Evolutionary conservation across 2,797 vertebrate genomes (phyloP).

Genomic region (Tragopan temminckii): DNA sequence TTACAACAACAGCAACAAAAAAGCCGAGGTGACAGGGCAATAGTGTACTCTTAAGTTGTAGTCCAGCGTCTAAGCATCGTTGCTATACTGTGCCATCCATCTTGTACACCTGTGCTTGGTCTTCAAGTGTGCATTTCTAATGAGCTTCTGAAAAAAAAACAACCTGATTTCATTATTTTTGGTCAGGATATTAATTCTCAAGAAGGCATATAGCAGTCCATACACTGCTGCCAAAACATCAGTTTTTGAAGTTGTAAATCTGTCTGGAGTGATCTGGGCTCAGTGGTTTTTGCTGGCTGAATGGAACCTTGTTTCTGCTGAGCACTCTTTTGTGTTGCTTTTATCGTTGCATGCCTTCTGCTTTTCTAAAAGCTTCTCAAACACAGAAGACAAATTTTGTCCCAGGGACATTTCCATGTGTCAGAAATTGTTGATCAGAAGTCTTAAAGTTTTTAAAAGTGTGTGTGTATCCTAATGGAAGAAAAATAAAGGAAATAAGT

Average conservation of each 20-base stretch:
- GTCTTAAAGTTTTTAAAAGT: not conserved
- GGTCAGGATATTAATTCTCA: not conserved
- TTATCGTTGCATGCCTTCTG: not conserved
- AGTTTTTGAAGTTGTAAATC: slow-evolving; percentile 41
- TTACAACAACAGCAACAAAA: not conserved
- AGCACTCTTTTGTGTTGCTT: slow-evolving; percentile 23
- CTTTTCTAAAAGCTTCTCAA: slow-evolving; percentile 3
- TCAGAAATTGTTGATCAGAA: slow-evolving; percentile 3
- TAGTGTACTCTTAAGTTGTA: not conserved
- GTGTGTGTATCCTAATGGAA: slow-evolving; percentile 44
- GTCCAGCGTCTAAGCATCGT: not conserved
- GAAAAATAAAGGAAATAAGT: slow-evolving; percentile 71
- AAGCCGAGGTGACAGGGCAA: not conserved
- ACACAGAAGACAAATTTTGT: not conserved
- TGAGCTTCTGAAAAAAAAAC: not conserved
- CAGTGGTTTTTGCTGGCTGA: slow-evolving; percentile 18
- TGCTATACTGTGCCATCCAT: accelerated
- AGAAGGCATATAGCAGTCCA: not conserved
- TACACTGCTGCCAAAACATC: not conserved
- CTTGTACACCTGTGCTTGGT: not conserved
- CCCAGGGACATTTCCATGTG: not conserved
- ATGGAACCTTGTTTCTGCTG: slow-evolving; percentile 43
- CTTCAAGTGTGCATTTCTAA: not conserved
- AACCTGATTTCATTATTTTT: not conserved
- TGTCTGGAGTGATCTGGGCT: not conserved